Base-by-base conservation (phyloP, 1,140 invertebrate species). In the Drosophila subobscura region DNA sequence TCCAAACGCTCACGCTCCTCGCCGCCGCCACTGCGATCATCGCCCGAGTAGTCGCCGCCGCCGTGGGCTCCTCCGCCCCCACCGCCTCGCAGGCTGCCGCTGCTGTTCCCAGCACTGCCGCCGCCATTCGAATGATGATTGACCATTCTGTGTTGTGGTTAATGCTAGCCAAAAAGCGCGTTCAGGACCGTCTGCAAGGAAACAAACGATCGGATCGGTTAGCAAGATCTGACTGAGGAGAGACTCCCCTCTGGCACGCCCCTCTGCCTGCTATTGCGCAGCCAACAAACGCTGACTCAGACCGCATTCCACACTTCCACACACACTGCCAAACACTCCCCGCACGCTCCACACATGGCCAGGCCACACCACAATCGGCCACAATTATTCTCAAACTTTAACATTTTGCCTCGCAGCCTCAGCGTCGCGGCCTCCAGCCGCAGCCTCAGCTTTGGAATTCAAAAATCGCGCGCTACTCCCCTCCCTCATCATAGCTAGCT, bases 321-420 rank as follows among this genome's bases (percentile, higher is more conserved):
- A 72, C 29, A 46, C 54, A 56, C 58, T 65, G 44, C 61, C 44
- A 47, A 4, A 46, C 8, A 40, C 12, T 49, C 27, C 60, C 50
- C 16, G 64, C 54, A 55, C 71, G 63, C 53, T 63, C 47, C 56
- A 65, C 72, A 75, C 72, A 75, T 74, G 68, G 63, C 44, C 42
- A 44, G 61, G 14, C 27, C 44, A 64, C 50, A 64, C 50, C 45
- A 70, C 71, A 70, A 74, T 50, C 73, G 63, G 10, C 66, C 63
- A 65, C 80, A 86, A 81, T 80, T 86, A 85, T 85, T 85, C 81
- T 77, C 83, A 85, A 85, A 85, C 81, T 81, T 86, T 85, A 85
- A 71, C 81, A 85, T 85, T 85, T 85, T 71, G 64, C 50, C 67
- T 86, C 47, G 80, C 76, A 72, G 68, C 64, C 60, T 37, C 33